phyloP scores from a whole-genome alignment of 2,888 invertebrate species.

The Mechanitis messenoides region DNA sequence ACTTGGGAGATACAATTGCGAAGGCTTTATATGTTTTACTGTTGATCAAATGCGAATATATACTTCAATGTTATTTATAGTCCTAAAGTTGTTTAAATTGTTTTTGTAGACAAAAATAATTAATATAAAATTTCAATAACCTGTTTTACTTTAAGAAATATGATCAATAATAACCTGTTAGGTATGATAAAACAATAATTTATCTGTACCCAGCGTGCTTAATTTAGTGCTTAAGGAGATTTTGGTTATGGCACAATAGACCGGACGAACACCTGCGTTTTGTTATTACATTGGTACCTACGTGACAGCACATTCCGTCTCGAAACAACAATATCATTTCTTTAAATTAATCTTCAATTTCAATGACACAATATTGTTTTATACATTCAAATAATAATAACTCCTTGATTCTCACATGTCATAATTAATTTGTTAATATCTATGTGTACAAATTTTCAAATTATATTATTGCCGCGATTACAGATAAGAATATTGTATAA shows the following conservation, averaged over 20 bases:
- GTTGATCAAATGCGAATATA: neutral
- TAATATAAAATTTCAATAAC: too few relatives aligned
- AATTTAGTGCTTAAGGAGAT: constrained; percentile 28
- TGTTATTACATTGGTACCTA: constrained; percentile 24
- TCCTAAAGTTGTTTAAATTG: too few relatives aligned
- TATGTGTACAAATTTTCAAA: constrained; percentile 17
- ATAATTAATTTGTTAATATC: constrained; percentile 1
- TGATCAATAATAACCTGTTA: too few relatives aligned
- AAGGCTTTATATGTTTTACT: constrained; percentile 7
- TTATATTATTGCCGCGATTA: constrained; percentile 15
- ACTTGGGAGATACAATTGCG: constrained; percentile 20
- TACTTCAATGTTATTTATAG: too few relatives aligned
- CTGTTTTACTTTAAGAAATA: too few relatives aligned
- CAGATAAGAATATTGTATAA: constrained; percentile 38
- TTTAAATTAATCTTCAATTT: constrained; percentile 7
- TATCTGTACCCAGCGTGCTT: constrained; percentile 2
- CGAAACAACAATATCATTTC: constrained; percentile 18
- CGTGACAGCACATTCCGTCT: constrained; percentile 48
- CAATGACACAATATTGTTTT: constrained; percentile 5
- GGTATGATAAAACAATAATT: neutral
- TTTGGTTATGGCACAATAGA: constrained; percentile 56
- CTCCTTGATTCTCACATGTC: neutral
- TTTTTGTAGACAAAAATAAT: too few relatives aligned
- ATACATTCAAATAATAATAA: constrained; percentile 1
- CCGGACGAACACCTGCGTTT: constrained; percentile 72